Percentiles rank a stretch among this genome's conserved stretches.
Conservation (phyloP, 2,888 invertebrate species). For the Acronicta aceris region DNA sequence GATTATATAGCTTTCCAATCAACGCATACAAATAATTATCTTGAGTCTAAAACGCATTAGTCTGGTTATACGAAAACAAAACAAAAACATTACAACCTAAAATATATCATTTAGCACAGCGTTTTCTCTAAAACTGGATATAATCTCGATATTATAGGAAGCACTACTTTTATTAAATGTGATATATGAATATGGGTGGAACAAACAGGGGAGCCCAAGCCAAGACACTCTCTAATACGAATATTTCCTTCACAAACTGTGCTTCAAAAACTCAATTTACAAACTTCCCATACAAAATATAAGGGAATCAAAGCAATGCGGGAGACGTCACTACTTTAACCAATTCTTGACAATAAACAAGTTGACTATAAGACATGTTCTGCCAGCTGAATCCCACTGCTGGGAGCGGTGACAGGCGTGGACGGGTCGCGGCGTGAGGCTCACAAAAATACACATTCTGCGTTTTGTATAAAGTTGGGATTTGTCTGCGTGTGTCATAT, state of each 20-base stretch:
- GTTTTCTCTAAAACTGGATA: constrained; percentile 21
- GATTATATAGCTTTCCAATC: too few relatives aligned
- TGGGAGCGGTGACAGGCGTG: constrained; percentile 67
- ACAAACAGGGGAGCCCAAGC: constrained; percentile 29
- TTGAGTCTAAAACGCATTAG: too few relatives aligned
- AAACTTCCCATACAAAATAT: constrained; percentile 57
- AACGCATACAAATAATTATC: too few relatives aligned
- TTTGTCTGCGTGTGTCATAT: constrained; percentile 54
- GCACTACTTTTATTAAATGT: constrained; percentile 35
- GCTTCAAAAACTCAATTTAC: constrained; percentile 55
- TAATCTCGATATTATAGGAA: constrained; percentile 9
- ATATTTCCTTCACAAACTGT: constrained; percentile 35
- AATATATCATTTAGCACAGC: not conserved
- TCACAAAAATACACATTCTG: constrained; percentile 55
- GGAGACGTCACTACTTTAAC: constrained; percentile 65
- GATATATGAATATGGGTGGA: constrained; percentile 17
- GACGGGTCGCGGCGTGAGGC: constrained; percentile 38
- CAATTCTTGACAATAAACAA: constrained; percentile 77
- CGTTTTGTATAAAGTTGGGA: constrained; percentile 57
- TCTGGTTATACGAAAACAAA: too few relatives aligned
- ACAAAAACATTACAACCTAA: too few relatives aligned
- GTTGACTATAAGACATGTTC: constrained; percentile 72
- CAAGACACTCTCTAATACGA: constrained; percentile 33
- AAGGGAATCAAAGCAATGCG: constrained; percentile 63
- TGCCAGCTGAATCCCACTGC: constrained; percentile 67